Percentiles rank a stretch among this genome's conserved stretches.
phyloP scores from a whole-genome alignment of 2,888 invertebrate species.

The Lepidocyrtinus sp. region DNA sequence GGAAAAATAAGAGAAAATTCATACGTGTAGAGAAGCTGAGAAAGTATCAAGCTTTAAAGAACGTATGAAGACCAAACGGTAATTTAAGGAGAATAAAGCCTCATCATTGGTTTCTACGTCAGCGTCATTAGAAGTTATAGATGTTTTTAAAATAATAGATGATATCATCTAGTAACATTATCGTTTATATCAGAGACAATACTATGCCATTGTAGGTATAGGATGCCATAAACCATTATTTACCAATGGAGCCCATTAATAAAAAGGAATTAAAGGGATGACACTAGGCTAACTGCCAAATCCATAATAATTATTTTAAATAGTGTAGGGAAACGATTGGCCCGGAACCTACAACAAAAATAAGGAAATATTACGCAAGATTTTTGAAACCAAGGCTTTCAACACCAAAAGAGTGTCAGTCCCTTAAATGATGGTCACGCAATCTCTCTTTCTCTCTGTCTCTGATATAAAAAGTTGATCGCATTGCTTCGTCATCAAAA shows the following conservation, averaged over 20 bases:
- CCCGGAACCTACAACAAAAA: no score
- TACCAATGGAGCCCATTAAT: not conserved
- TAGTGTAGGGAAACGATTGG: not conserved
- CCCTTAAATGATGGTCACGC: not conserved
- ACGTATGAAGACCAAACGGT: not conserved
- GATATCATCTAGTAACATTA: not conserved
- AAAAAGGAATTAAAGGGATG: not conserved
- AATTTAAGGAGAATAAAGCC: not conserved
- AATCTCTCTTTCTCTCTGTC: no score
- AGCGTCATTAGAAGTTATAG: not conserved
- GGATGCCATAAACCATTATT: not conserved
- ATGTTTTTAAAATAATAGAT: not conserved
- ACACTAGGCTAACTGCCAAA: not conserved
- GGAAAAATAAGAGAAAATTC: no score
- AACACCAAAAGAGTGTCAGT: constrained; percentile 8
- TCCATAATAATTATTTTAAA: not conserved
- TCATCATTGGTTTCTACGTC: not conserved
- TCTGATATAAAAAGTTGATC: constrained; percentile 6
- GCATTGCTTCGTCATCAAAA: constrained; percentile 3
- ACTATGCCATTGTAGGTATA: not conserved
- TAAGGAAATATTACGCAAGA: no score
- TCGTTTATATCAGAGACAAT: no score
- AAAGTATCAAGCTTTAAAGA: not conserved
- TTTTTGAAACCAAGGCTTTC: no score
- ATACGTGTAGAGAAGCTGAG: no score